These are phyloP conservation scores for Channa argus DNA, from an alignment of 2,113 vertebrate species.

Conservation along the genomic window DNA sequence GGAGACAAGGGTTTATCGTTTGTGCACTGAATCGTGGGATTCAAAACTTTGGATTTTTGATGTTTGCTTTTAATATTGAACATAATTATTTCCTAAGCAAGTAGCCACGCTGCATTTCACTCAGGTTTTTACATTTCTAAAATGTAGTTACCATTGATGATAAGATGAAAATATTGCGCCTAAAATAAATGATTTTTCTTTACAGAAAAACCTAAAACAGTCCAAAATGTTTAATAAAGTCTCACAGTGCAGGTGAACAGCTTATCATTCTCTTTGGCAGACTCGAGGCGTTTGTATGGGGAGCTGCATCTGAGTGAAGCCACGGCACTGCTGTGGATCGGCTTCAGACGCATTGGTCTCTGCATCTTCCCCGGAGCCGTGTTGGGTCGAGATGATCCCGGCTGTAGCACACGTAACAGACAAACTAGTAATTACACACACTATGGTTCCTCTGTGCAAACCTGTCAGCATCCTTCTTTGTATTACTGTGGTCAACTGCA, in stretches of 20 bases:
- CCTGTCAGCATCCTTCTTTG: background rate
- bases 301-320: constrained; percentile 74
- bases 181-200: background rate
- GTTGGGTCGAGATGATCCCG: constrained; percentile 83
- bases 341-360: constrained; percentile 84
- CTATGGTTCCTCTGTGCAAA: too few relatives aligned
- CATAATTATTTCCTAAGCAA: background rate
- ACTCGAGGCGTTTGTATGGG: constrained; percentile 65
- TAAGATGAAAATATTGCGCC: background rate
- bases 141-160: too few relatives aligned
- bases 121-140: too few relatives aligned
- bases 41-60: background rate
- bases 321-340: constrained; percentile 74
- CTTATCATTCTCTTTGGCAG: constrained; percentile 65
- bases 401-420: constrained; percentile 68
- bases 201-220: background rate
- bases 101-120: background rate
- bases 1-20: too few relatives aligned
- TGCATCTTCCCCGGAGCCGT: constrained; percentile 89
- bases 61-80: background rate
- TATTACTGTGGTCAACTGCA: background rate
- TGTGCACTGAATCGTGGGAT: background rate
- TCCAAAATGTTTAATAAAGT: background rate
- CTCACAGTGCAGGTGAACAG: constrained; percentile 79
- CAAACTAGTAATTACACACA: background rate